Base-by-base conservation (phyloP, 2,888 invertebrate genomes). In the Keiferia lycopersicella region DNA sequence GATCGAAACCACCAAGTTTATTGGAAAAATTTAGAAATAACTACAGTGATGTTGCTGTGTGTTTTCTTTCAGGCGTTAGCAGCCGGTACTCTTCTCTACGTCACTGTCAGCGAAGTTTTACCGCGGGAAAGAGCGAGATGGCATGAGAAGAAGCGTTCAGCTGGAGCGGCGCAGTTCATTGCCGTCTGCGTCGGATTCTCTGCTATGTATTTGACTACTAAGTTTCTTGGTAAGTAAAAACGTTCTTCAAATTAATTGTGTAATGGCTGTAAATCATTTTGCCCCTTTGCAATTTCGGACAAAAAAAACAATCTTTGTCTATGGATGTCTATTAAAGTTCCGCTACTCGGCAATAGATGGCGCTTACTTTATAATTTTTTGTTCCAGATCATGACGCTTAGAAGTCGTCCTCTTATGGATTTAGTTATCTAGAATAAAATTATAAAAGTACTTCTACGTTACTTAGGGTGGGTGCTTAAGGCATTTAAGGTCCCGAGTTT, bases 21-120 rank as follows among this genome's bases (percentile, higher is more conserved):
- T 6, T 50, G 2, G 16, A 16, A 50, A 2, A 41, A n/a, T n/a
- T n/a, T n/a, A n/a, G n/a, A n/a, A n/a, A n/a, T n/a, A n/a, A n/a
- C n/a, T n/a, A n/a, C n/a, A n/a, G n/a, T n/a, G n/a, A 20, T 8
- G 2, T 51, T 12, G 30, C 20, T 39, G 0, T 12, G 6, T 39
- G 2, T 6, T 38, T 61, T 34, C 7, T 53, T 86, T 0, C 86
- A 95, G 94, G 94, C 94, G 0, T 74, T 96, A 51, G 96, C 96
- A 7, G 96, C 95, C 0, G 96, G 96, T 0, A 96, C 96, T 0
- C 87, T 96, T 0, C 86, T 96, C 1, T 96, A 96, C 82, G 95
- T 96, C 64, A 95, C 96, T 0, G 94, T 96, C 0, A 94, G 95
- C 74, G 96, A 96, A 82, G 94, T 96, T 53, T 83, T 96, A 50